Conservation (phyloP, 2,888 invertebrate species). For the Cosmia trapezina region DNA sequence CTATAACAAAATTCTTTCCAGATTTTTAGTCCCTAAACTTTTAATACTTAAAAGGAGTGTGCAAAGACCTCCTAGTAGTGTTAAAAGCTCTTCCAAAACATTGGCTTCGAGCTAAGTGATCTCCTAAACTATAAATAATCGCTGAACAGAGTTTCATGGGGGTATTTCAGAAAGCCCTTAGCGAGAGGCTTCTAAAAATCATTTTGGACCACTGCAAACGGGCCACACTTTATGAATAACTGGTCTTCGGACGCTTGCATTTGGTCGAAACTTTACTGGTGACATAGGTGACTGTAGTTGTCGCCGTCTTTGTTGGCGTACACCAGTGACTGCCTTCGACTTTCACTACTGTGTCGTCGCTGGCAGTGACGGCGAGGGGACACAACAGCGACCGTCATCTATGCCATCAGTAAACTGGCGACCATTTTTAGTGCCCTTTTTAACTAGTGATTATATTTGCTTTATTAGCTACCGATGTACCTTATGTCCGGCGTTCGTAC, state of each 20-base stretch:
- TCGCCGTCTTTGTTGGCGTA: neutral
- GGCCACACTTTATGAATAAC: neutral
- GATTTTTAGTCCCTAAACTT: neutral
- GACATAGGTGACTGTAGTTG: neutral
- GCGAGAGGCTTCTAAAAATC: no score
- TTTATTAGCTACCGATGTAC: constrained; percentile 41
- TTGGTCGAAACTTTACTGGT: constrained; percentile 21
- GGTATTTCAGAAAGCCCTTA: neutral
- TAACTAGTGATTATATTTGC: constrained; percentile 39
- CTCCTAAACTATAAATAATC: neutral
- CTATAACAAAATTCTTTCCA: no score
- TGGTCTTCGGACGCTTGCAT: constrained; percentile 16
- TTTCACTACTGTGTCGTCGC: neutral
- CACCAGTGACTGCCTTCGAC: neutral
- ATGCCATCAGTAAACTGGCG: constrained; percentile 15
- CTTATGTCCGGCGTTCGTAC: constrained; percentile 10
- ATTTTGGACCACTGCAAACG: neutral
- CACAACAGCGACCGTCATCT: neutral
- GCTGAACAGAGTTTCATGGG: neutral
- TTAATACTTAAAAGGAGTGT: neutral
- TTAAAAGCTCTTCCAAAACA: neutral
- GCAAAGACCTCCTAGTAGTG: neutral
- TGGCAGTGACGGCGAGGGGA: no score
- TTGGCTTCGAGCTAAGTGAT: neutral
- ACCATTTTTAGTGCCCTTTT: constrained; percentile 29